Evolutionary conservation across 2,888 invertebrate species (phyloP), one percentile per base, ranked within the genome.

Genomic region (Hypselothyrea guttata): DNA sequence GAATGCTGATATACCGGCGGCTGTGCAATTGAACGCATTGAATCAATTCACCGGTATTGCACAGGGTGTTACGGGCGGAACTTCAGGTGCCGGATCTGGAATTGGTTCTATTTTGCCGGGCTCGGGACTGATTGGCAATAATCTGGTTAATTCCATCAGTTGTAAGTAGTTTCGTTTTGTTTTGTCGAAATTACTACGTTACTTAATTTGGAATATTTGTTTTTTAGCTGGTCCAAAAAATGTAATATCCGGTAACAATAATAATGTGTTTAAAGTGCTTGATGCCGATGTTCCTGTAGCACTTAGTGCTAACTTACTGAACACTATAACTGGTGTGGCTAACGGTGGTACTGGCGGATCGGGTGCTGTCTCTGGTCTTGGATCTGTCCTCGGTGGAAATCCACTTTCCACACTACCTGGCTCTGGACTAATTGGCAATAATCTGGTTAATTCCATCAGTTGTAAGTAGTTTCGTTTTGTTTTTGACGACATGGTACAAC

Each of bases 191-290:
- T 22, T 4, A 5, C n/a, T n/a, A n/a, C 22, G 3, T 22, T 22
- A 28, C 8, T 28, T 9, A 28, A 7, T 28, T 1, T 28, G 28
- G 4, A 5, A 9, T 33, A 18, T 9, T 33, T 2, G 4, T 9
- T 1, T 13, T 9, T 4, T 8, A 41, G 41, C 5, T 4, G 27
- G 18, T 9, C 9, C 18, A 33, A 16, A n/a, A 1, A n/a, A n/a
- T n/a, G n/a, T 42, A 1, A n/a, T 60, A n/a, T 12, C 5, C 2
- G 70, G 70, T 1, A 41, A 40, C 7, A 15, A 27, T 9, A 59
- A 64, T 3, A 7, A 37, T 22, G 33, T 47, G 13, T 68, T 68
- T 1, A 38, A 7, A 0, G 33, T 22, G 2, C 47, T 11, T 0
- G 46, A 22, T 27, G 64, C 34, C 0, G 33, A 37, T 8, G 40